Evolutionary conservation across 2,888 invertebrate genomes (phyloP).

Genomic region (Eristalis arbustorum): DNA sequence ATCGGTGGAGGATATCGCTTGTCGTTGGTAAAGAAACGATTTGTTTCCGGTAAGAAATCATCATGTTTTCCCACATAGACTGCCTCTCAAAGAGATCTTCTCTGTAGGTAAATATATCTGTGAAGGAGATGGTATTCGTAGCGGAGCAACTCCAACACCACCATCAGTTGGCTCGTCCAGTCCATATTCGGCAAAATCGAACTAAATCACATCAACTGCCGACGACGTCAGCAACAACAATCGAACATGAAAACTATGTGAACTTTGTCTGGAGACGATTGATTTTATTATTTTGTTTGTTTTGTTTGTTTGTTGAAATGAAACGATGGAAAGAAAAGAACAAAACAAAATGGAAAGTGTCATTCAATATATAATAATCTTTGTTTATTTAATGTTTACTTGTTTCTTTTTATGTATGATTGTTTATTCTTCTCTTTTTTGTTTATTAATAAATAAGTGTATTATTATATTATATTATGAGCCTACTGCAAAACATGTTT

Average conservation of each 20-base stretch:
- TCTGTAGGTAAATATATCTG: conserved; percentile 88
- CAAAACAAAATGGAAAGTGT: conserved; percentile 24
- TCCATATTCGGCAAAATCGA: conserved; percentile 79
- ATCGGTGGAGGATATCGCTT: conserved; percentile 94
- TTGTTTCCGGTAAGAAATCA: conserved; percentile 89
- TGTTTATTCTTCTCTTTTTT: conserved; percentile 42
- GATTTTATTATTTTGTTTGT: conserved; percentile 24
- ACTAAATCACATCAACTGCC: conserved; percentile 64
- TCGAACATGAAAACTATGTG: conserved; percentile 44
- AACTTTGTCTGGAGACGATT: conserved; percentile 29
- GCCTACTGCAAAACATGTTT: conserved; percentile 41
- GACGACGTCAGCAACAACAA: conserved; percentile 26
- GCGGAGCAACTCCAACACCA: conserved; percentile 79
- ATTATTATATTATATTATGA: conserved; percentile 34
- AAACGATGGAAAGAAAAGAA: background rate
- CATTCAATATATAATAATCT: conserved; percentile 32
- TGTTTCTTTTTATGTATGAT: conserved; percentile 53
- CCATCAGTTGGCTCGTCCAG: conserved; percentile 79
- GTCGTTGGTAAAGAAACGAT: conserved; percentile 96
- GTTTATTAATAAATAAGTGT: conserved; percentile 45
- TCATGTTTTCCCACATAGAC: background rate
- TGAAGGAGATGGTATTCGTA: conserved; percentile 85
- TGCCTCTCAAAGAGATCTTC: background rate
- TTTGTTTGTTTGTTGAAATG: conserved; percentile 12
- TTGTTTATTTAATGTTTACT: conserved; percentile 55